Evolutionary conservation across 2,113 vertebrate species (phyloP).

Genomic region (Stercorarius parasiticus): DNA sequence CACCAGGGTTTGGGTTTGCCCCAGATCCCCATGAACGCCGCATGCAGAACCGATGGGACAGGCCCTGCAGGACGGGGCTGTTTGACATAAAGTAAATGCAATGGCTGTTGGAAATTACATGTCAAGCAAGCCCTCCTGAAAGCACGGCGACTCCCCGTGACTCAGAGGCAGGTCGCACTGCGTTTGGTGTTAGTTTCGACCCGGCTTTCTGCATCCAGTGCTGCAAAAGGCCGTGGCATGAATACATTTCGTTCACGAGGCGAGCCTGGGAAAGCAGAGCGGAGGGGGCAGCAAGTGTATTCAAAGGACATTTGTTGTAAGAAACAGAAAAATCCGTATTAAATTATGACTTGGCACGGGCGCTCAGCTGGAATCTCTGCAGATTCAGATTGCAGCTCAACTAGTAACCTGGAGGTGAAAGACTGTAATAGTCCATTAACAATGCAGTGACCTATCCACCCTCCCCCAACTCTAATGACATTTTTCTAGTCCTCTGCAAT

Average conservation of each 20-base stretch:
- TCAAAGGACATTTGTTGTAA: constrained; percentile 47
- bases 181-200: not conserved
- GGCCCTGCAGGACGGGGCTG: not conserved
- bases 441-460: constrained; percentile 67
- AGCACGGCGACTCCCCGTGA: not conserved
- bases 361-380: constrained; percentile 55
- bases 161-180: not conserved
- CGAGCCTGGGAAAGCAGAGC: not conserved
- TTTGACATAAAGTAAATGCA: not conserved
- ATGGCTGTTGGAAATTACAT: not conserved
- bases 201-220: not conserved
- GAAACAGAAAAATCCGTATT: constrained; percentile 43
- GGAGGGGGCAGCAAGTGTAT: constrained; percentile 2
- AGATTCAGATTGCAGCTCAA: constrained; percentile 64
- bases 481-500: constrained; percentile 71
- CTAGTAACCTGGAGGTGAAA: constrained; percentile 70
- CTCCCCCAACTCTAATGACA: constrained; percentile 68
- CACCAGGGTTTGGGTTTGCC: not conserved
- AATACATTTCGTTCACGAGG: not conserved
- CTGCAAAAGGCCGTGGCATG: not conserved
- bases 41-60: not conserved
- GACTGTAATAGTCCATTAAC: constrained; percentile 71
- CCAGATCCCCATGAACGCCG: not conserved
- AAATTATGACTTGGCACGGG: constrained; percentile 53
- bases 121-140: not conserved